Conservation (phyloP, 2,797 vertebrate species). For the Mallotus villosus region DNA sequence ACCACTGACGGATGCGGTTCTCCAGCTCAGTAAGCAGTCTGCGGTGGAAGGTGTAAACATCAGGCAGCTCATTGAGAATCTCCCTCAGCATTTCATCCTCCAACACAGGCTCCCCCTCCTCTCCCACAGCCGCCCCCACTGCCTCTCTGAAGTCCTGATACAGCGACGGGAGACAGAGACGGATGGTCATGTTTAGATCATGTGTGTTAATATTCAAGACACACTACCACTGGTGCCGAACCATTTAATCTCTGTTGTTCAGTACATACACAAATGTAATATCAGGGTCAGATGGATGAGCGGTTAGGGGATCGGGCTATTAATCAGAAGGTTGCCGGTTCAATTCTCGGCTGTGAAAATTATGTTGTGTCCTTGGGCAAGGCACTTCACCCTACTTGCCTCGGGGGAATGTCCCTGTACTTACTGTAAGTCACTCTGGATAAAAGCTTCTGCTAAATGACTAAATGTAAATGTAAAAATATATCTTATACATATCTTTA, state of each 20-base stretch:
- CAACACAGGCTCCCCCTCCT: conserved; percentile 69
- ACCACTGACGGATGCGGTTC: conserved; percentile 84
- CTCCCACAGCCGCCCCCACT: conserved; percentile 71
- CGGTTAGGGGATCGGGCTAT: no score
- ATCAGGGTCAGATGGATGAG: no score
- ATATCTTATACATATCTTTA: no score
- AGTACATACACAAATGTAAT: background rate
- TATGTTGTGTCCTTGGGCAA: no score
- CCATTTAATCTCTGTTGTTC: background rate
- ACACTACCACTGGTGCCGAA: background rate
- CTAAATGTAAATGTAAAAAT: no score
- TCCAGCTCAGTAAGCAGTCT: conserved; percentile 85
- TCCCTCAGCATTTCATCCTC: conserved; percentile 80
- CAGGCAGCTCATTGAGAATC: conserved; percentile 85
- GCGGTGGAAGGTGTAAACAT: conserved; percentile 84
- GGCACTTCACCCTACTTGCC: no score
- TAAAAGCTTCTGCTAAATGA: no score
- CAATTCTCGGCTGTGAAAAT: no score
- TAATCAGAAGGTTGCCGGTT: no score
- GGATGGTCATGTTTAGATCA: background rate
- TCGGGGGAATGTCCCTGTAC: no score
- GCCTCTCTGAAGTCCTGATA: conserved; percentile 83
- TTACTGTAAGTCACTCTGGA: no score
- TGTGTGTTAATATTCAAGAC: background rate
- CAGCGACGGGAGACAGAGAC: background rate